A percentile compares a stretch with the other conserved stretches of the same genome.
phyloP scores from a whole-genome alignment of 1,140 invertebrate species.

The Spodoptera litura region DNA sequence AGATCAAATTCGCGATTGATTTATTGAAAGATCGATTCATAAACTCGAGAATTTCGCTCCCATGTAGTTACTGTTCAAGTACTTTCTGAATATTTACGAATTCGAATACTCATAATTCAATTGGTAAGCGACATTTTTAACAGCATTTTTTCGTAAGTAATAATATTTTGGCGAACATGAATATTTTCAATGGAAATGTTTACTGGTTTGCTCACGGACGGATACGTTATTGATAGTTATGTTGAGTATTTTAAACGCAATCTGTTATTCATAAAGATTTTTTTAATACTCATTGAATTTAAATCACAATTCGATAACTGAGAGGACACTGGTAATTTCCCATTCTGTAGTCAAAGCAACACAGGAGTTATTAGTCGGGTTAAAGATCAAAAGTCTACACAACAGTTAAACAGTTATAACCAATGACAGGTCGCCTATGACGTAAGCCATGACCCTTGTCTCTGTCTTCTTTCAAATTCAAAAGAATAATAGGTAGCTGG shows the following conservation, averaged over 20 bases:
- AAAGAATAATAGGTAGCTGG: no score
- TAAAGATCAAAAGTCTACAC: constrained; percentile 5
- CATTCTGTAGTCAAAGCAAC: background rate
- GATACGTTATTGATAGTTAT: no score
- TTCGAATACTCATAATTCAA: constrained; percentile 8
- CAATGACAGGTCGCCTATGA: background rate
- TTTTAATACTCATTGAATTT: no score
- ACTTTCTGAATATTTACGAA: constrained; percentile 5
- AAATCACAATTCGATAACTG: no score
- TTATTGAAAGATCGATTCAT: constrained; percentile 10
- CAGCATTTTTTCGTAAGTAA: background rate
- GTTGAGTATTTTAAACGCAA: no score
- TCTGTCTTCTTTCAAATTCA: no score
- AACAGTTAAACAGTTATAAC: background rate
- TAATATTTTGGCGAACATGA: background rate
- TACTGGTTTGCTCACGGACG: no score
- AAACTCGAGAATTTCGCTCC: constrained; percentile 7
- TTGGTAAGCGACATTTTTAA: background rate
- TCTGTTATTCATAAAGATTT: no score
- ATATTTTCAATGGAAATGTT: background rate
- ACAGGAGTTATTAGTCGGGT: background rate
- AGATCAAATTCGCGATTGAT: constrained; percentile 13
- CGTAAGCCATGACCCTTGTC: background rate
- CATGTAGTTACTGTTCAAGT: no score
- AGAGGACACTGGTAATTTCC: background rate